phyloP scores from a whole-genome alignment of 2,113 vertebrate species.

The Catharus fuscescens region DNA sequence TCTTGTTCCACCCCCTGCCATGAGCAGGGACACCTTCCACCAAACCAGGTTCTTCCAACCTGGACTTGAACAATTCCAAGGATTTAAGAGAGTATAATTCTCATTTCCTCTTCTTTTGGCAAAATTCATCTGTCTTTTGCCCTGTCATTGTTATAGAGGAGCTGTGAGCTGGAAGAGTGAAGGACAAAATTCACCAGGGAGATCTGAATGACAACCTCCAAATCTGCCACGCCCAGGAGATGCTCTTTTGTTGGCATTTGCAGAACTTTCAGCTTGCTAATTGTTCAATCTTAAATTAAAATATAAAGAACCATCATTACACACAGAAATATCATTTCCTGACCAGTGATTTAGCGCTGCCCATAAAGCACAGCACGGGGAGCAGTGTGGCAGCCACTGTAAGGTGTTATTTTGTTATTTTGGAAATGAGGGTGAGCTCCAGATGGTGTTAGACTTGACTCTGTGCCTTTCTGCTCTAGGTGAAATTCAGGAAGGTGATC shows the following conservation, averaged over 20 bases:
- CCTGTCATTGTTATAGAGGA: neutral
- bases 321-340: neutral
- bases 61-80: neutral
- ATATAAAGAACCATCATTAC: neutral
- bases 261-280: slow-evolving; percentile 24
- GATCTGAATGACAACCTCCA: neutral
- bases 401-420: neutral
- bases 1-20: neutral
- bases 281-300: slow-evolving; percentile 42
- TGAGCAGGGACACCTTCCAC: neutral
- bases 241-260: slow-evolving; percentile 15
- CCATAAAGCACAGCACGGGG: neutral
- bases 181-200: neutral
- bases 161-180: neutral
- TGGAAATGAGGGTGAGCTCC: neutral
- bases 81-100: neutral
- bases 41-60: neutral
- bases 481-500: neutral
- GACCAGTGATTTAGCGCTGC: neutral
- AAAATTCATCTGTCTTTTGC: neutral
- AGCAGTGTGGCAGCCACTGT: neutral
- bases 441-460: slow-evolving; percentile 3
- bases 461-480: slow-evolving; percentile 32
- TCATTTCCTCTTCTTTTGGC: neutral
- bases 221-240: neutral